These are phyloP conservation scores for Pseudomyrmex dendroicus DNA, from an alignment of 1,140 invertebrate species.

Conservation along the genomic window DNA sequence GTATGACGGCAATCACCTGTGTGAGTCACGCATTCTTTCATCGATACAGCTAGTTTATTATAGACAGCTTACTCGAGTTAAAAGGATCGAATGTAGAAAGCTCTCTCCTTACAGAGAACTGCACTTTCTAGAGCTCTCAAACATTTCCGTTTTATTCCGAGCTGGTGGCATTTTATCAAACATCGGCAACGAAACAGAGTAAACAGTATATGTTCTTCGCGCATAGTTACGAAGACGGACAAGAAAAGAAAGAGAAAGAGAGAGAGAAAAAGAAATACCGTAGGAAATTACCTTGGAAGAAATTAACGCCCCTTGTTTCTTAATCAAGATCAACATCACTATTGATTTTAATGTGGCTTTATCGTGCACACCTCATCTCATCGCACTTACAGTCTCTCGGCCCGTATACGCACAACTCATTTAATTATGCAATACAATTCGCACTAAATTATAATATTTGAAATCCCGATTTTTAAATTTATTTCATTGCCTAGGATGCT, in stretches of 20 bases:
- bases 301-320: conserved; percentile 10
- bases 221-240: conserved; percentile 16
- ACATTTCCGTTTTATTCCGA: conserved; percentile 19
- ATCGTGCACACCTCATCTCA: not conserved
- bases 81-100: conserved; percentile 40
- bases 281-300: conserved; percentile 7
- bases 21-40: conserved; percentile 53
- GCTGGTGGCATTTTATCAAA: conserved; percentile 45
- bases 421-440: not conserved
- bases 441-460: not conserved
- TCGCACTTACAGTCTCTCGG: not conserved
- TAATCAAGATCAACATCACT: conserved; percentile 2
- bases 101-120: conserved; percentile 33
- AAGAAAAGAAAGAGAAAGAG: not conserved
- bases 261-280: not conserved
- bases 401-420: no score
- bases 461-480: conserved; percentile 2
- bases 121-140: conserved; percentile 52
- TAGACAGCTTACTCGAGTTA: conserved; percentile 39
- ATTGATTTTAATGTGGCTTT: conserved; percentile 2
- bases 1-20: conserved; percentile 43
- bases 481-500: not conserved
- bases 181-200: not conserved
- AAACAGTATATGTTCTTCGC: conserved; percentile 6
- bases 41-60: conserved; percentile 43